Evolutionary conservation across 1,140 invertebrate genomes (phyloP).

Genomic region (Eueides isabella): DNA sequence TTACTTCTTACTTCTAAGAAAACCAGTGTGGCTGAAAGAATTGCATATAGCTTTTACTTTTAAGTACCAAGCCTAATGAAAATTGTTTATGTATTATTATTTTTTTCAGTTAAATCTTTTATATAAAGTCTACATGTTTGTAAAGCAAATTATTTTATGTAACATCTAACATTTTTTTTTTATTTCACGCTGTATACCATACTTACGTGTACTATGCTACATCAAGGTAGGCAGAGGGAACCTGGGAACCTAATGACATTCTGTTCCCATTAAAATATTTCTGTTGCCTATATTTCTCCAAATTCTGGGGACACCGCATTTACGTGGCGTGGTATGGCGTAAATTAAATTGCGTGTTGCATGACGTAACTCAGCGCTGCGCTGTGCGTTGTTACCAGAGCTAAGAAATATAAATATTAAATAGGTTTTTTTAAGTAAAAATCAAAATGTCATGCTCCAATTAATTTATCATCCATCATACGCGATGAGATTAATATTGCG

Average conservation of each 20-base stretch:
- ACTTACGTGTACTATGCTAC: too few relatives aligned
- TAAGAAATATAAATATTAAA: not conserved
- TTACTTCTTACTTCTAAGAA: conserved; percentile 7
- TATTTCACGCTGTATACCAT: too few relatives aligned
- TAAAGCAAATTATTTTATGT: not conserved
- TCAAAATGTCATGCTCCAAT: not conserved
- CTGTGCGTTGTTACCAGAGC: too few relatives aligned
- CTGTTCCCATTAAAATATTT: too few relatives aligned
- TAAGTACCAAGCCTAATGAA: not conserved
- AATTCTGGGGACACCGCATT: too few relatives aligned
- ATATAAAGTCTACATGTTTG: not conserved
- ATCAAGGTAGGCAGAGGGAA: too few relatives aligned
- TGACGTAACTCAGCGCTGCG: too few relatives aligned
- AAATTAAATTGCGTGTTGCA: too few relatives aligned
- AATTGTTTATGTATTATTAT: not conserved
- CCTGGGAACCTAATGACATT: too few relatives aligned
- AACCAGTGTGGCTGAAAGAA: not conserved
- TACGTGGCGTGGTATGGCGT: too few relatives aligned
- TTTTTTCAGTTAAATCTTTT: not conserved
- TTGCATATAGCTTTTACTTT: conserved; percentile 1
- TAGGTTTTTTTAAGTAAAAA: not conserved
- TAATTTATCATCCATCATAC: conserved; percentile 1
- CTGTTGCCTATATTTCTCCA: too few relatives aligned
- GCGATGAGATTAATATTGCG: conserved; percentile 9
- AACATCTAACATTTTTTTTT: too few relatives aligned